These are phyloP conservation scores for Ascaphus truei DNA, from an alignment of 2,113 vertebrate genomes.

Conservation along the genomic window DNA sequence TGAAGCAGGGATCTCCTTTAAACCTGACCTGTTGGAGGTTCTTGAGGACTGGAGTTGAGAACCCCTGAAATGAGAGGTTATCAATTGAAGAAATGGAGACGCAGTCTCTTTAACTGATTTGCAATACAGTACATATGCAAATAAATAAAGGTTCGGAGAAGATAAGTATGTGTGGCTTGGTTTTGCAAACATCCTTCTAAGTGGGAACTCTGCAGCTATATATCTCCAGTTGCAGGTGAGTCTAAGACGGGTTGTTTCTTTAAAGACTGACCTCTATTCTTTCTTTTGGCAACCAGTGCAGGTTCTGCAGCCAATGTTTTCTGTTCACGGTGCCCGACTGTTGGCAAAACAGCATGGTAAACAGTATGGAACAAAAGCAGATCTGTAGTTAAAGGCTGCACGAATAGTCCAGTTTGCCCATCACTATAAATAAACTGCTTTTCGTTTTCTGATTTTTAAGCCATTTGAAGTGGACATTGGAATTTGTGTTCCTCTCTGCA, in stretches of 20 bases:
- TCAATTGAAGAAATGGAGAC: too few species aligned
- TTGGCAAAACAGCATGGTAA: conserved; percentile 18
- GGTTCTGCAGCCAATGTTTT: conserved; percentile 9
- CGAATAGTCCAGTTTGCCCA: not conserved
- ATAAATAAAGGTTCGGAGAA: too few species aligned
- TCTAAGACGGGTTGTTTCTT: not conserved
- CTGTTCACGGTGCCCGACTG: not conserved
- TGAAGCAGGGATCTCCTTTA: too few species aligned
- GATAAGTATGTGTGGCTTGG: too few species aligned
- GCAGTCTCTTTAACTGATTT: too few species aligned
- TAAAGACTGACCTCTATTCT: conserved; percentile 15
- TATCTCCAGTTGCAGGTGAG: too few species aligned
- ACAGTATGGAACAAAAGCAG: not conserved
- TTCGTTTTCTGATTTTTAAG: not conserved
- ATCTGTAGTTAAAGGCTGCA: not conserved
- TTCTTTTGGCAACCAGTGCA: conserved; percentile 6
- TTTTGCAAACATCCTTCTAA: too few species aligned
- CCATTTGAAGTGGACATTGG: not conserved
- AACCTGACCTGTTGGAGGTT: too few species aligned
- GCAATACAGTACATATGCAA: too few species aligned
- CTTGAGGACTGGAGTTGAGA: too few species aligned
- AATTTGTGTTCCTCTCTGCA: not conserved
- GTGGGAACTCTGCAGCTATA: too few species aligned
- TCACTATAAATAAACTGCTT: conserved; percentile 3
- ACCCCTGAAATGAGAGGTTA: too few species aligned